These are phyloP conservation scores for Erithacus rubecula DNA, from an alignment of 2,797 vertebrate species.

Conservation along the genomic window DNA sequence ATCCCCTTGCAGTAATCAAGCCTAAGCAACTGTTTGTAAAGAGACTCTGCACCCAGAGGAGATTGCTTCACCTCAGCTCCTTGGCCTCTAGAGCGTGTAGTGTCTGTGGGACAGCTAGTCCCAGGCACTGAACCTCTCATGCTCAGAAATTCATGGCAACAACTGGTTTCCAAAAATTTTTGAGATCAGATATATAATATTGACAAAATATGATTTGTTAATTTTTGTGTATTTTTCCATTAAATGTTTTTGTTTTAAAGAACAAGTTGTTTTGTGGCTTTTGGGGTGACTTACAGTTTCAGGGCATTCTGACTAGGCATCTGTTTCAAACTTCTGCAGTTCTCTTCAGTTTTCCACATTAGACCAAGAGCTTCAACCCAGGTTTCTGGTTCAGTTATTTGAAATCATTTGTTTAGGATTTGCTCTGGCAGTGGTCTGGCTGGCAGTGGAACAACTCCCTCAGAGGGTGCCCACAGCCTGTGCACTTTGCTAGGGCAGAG, in stretches of 20 bases:
- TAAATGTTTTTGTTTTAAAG: not conserved
- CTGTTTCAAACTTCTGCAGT: not conserved
- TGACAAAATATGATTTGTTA: not conserved
- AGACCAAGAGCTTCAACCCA: not conserved
- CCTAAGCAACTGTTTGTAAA: not conserved
- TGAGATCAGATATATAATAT: not conserved
- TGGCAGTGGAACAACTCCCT: not conserved
- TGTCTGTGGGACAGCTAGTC: not conserved
- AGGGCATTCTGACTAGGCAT: not conserved
- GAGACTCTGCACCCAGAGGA: not conserved
- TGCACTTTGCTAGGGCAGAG: not conserved
- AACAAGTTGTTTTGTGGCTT: not conserved
- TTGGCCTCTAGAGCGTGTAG: not conserved
- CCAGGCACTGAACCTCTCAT: not conserved
- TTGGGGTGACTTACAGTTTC: not conserved
- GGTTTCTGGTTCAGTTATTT: not conserved
- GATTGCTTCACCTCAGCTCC: not conserved
- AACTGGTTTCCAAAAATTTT: not conserved
- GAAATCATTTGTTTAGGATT: not conserved
- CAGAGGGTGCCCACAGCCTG: accelerated
- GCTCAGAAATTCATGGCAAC: not conserved
- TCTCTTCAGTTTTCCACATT: not conserved
- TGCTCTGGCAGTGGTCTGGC: not conserved
- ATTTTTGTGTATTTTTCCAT: not conserved
- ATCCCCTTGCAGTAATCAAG: not conserved